Evolutionary conservation across 1,140 invertebrate species (phyloP).

Genomic region (Scaptodrosophila lebanonensis): DNA sequence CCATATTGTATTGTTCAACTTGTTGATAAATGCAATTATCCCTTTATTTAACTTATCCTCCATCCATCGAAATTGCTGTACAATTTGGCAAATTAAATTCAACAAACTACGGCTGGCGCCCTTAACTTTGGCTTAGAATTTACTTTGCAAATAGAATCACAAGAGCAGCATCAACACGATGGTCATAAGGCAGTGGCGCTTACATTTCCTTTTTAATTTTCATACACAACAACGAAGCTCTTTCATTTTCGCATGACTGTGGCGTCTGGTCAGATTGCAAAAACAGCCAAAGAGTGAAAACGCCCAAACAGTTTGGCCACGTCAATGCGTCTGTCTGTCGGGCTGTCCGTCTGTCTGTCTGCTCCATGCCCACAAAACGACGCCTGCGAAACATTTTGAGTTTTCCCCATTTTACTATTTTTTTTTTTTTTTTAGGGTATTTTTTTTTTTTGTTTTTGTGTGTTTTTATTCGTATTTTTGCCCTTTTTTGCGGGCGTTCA

Average conservation of each 20-base stretch:
- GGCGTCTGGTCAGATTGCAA: conserved; percentile 17
- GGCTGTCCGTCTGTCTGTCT: conserved; percentile 2
- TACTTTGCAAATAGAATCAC: conserved; percentile 20
- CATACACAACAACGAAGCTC: conserved; percentile 1
- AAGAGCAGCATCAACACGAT: conserved; percentile 48
- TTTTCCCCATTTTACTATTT: conserved; percentile 23
- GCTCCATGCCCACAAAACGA: conserved; percentile 13
- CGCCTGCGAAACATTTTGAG: conserved; percentile 43
- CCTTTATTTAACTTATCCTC: not conserved
- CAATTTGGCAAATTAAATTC: conserved; percentile 28
- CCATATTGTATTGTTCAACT: too few relatives aligned
- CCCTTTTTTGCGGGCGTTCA: conserved; percentile 31
- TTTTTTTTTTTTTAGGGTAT: conserved; percentile 19
- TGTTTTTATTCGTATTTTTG: too few relatives aligned
- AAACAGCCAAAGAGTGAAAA: conserved; percentile 1
- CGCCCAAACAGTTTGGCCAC: not conserved
- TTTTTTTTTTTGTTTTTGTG: conserved; percentile 16
- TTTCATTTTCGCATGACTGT: conserved; percentile 20
- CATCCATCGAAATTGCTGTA: not conserved
- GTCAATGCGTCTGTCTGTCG: not conserved
- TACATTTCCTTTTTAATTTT: conserved; percentile 33
- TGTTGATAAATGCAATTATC: too few relatives aligned
- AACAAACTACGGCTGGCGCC: conserved; percentile 6
- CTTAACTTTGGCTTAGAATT: conserved; percentile 18
- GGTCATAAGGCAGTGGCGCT: too few relatives aligned